A percentile compares a stretch with the other conserved stretches of the same genome.
These are phyloP conservation scores for Pseudachorutes palmiensis DNA, from an alignment of 1,140 invertebrate genomes.

Conservation along the genomic window DNA sequence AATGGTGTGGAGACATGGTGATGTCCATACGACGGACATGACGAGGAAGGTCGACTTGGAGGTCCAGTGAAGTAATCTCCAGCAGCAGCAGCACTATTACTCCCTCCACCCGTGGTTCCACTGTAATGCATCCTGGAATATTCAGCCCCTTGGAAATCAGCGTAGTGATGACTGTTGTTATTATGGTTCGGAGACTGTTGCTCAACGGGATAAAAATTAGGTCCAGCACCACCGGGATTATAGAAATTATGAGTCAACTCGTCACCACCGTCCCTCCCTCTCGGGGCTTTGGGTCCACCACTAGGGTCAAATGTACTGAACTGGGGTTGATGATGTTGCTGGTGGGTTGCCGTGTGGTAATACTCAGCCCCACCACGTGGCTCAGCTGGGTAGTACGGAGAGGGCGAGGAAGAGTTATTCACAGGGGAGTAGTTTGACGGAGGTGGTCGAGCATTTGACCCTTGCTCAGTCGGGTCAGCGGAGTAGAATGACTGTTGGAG, in stretches of 20 bases:
- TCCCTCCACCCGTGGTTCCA: slow-evolving; percentile 3
- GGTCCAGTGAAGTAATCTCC: not conserved
- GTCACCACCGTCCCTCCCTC: not conserved
- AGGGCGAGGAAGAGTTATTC: not conserved
- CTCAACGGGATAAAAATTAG: not conserved
- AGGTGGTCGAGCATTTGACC: not conserved
- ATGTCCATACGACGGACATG: slow-evolving; percentile 6
- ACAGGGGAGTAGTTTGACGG: not conserved
- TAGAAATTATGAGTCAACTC: not conserved
- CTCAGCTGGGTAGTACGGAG: not conserved
- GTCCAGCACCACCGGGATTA: not conserved
- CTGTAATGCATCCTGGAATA: slow-evolving; percentile 12
- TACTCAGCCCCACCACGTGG: not conserved
- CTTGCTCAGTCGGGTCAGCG: not conserved
- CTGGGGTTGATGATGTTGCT: not conserved
- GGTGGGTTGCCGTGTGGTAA: not conserved
- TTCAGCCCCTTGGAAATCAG: not conserved
- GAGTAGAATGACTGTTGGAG: slow-evolving; percentile 8
- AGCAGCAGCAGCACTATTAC: not conserved
- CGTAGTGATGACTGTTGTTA: not conserved
- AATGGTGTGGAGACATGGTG: not conserved
- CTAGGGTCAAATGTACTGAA: not conserved
- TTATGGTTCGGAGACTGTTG: not conserved
- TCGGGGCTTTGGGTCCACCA: not conserved
- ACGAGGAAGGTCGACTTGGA: not conserved